Conservation (phyloP, 2,113 vertebrate species). For the Phalacrocorax brasilianus region DNA sequence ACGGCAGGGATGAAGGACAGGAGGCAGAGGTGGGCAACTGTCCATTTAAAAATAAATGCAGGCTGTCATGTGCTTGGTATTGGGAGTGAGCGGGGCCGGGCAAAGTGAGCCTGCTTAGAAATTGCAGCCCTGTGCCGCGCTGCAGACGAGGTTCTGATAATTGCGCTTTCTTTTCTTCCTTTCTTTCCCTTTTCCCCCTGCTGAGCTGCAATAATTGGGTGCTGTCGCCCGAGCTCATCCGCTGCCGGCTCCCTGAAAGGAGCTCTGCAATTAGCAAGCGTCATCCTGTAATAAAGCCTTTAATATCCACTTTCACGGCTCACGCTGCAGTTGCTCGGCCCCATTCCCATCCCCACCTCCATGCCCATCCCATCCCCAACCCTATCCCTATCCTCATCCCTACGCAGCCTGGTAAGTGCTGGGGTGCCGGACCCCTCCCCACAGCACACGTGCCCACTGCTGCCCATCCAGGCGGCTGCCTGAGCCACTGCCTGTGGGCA, state of each 20-base stretch:
- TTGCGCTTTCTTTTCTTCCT: conserved; percentile 56
- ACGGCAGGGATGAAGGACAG: background rate
- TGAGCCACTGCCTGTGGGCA: background rate
- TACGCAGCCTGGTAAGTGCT: conserved; percentile 12
- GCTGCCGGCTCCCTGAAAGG: conserved; percentile 70
- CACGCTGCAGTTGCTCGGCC: conserved; percentile 55
- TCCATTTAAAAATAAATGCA: background rate
- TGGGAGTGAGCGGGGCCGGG: background rate
- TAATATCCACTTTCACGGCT: conserved; percentile 66
- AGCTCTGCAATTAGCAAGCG: conserved; percentile 75
- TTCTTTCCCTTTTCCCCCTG: conserved; percentile 18
- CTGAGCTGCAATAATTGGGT: conserved; percentile 79
- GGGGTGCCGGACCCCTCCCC: background rate
- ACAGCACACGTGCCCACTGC: no score
- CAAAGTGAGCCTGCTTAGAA: background rate
- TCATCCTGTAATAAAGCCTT: conserved; percentile 74
- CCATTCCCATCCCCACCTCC: background rate
- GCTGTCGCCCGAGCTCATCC: conserved; percentile 71
- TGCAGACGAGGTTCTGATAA: conserved; percentile 66
- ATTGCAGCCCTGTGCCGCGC: conserved; percentile 30
- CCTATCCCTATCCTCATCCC: background rate
- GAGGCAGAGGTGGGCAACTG: background rate
- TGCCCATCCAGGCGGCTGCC: background rate
- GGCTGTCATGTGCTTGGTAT: background rate
- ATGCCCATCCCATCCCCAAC: background rate